A percentile compares a stretch with the other conserved stretches of the same genome.
These are phyloP conservation scores for Torymus texanus DNA, from an alignment of 2,888 invertebrate genomes.

Conservation along the genomic window DNA sequence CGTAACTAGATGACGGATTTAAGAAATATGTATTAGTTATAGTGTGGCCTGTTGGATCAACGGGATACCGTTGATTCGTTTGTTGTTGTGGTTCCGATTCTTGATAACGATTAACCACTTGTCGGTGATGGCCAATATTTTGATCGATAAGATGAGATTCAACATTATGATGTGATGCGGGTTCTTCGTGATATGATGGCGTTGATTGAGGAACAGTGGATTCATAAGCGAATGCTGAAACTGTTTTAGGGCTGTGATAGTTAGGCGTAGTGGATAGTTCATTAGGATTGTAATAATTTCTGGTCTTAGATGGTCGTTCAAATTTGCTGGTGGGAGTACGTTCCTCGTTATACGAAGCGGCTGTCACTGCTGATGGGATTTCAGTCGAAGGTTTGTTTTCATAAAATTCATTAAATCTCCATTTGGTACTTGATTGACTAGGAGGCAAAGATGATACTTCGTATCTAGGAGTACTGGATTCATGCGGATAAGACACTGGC, in stretches of 20 bases:
- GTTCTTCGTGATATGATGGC: slow-evolving; percentile 58
- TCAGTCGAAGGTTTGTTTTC: slow-evolving; percentile 55
- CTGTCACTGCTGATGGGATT: slow-evolving; percentile 53
- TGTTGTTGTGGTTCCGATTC: slow-evolving; percentile 58
- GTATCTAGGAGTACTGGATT: slow-evolving; percentile 49
- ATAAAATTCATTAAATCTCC: slow-evolving; percentile 55
- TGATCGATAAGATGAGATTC: slow-evolving; percentile 57
- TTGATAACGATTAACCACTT: slow-evolving; percentile 55
- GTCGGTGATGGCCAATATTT: slow-evolving; percentile 56
- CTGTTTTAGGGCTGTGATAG: slow-evolving; percentile 61
- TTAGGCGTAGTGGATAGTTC: slow-evolving; percentile 59
- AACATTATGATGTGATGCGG: slow-evolving; percentile 57
- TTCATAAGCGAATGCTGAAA: slow-evolving; percentile 59
- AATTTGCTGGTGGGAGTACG: slow-evolving; percentile 53
- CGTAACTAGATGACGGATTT: slow-evolving; percentile 47
- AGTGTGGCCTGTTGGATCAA: slow-evolving; percentile 57
- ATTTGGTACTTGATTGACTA: slow-evolving; percentile 56
- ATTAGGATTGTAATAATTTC: slow-evolving; percentile 55
- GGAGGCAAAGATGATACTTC: slow-evolving; percentile 54
- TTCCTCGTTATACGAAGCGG: slow-evolving; percentile 61
- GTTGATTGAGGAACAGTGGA: slow-evolving; percentile 59
- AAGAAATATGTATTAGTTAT: slow-evolving; percentile 57
- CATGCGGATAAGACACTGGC: slow-evolving; percentile 58
- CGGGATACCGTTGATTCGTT: slow-evolving; percentile 58
- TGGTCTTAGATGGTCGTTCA: slow-evolving; percentile 56